Conservation (phyloP, 2,888 invertebrate species). For the Apamea sordens region DNA sequence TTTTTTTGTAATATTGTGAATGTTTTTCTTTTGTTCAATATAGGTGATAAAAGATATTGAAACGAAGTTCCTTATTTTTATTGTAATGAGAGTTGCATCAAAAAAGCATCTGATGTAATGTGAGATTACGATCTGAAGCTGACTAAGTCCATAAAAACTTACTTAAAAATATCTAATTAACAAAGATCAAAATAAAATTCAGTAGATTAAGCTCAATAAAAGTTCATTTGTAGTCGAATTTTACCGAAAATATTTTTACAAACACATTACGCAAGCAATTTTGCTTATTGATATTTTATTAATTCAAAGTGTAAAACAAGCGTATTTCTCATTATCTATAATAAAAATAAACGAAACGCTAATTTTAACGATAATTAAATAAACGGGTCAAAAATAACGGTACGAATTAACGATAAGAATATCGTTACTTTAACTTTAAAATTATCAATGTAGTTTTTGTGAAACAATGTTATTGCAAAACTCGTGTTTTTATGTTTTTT, state of each 20-base stretch:
- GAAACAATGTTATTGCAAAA: conserved; percentile 9
- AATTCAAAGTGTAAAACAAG: conserved; percentile 27
- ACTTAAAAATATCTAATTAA: conserved; percentile 21
- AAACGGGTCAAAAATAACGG: conserved; percentile 50
- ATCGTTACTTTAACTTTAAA: conserved; percentile 18
- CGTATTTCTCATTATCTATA: conserved; percentile 21
- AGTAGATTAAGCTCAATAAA: conserved; percentile 11
- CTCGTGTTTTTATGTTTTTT: conserved; percentile 24
- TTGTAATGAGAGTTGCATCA: conserved; percentile 15
- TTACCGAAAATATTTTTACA: not conserved
- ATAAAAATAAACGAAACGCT: conserved; percentile 12
- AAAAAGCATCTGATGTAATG: not conserved
- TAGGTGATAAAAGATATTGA: not conserved
- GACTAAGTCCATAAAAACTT: conserved; percentile 8
- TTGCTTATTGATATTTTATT: conserved; percentile 18
- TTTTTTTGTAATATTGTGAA: not conserved
- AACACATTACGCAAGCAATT: conserved; percentile 32
- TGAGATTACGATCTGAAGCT: not conserved
- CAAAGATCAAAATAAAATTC: not conserved
- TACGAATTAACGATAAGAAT: conserved; percentile 16
- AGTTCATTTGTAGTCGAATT: not conserved
- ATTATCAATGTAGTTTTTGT: conserved; percentile 9
- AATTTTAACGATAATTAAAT: conserved; percentile 52
- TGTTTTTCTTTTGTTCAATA: not conserved
- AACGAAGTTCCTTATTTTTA: no score